Conservation (phyloP, 2,888 invertebrate species). For the Drosophila mimetica region DNA sequence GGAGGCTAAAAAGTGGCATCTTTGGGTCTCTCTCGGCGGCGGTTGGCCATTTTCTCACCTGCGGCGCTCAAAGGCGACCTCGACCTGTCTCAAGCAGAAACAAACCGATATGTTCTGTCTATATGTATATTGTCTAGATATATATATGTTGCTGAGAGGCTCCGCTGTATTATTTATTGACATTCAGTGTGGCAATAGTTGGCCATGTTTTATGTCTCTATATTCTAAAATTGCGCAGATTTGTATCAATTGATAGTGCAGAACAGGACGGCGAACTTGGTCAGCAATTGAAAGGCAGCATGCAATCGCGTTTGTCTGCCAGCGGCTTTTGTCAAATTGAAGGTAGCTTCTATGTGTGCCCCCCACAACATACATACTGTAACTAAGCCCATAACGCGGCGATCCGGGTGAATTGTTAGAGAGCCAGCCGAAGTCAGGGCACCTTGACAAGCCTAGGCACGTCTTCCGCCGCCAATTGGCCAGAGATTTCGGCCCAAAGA, state of each 20-base stretch:
- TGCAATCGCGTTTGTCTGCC: slow-evolving; percentile 47
- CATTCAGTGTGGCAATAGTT: slow-evolving; percentile 64
- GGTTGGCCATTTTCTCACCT: slow-evolving; percentile 72
- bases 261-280: slow-evolving; percentile 44
- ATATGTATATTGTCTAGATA: slow-evolving; percentile 7
- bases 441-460: slow-evolving; percentile 76
- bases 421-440: slow-evolving; percentile 43
- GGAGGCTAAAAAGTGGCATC: slow-evolving; percentile 43
- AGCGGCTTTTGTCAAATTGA: slow-evolving; percentile 70
- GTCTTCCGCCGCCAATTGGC: slow-evolving; percentile 59
- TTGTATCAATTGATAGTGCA: slow-evolving; percentile 75
- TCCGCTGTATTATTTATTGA: slow-evolving; percentile 79
- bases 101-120: slow-evolving; percentile 53
- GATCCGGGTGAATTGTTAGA: slow-evolving; percentile 7
- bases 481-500: slow-evolving; percentile 33
- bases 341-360: slow-evolving; percentile 56
- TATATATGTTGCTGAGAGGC: slow-evolving; percentile 44
- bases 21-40: slow-evolving; percentile 31
- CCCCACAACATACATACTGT: slow-evolving; percentile 20
- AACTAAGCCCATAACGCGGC: not conserved
- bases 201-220: slow-evolving; percentile 71
- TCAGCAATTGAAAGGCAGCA: slow-evolving; percentile 52
- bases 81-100: slow-evolving; percentile 75
- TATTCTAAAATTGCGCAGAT: slow-evolving; percentile 68
- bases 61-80: slow-evolving; percentile 71